These are phyloP conservation scores for Coelopa frigida DNA, from an alignment of 1,140 invertebrate species.

Conservation along the genomic window DNA sequence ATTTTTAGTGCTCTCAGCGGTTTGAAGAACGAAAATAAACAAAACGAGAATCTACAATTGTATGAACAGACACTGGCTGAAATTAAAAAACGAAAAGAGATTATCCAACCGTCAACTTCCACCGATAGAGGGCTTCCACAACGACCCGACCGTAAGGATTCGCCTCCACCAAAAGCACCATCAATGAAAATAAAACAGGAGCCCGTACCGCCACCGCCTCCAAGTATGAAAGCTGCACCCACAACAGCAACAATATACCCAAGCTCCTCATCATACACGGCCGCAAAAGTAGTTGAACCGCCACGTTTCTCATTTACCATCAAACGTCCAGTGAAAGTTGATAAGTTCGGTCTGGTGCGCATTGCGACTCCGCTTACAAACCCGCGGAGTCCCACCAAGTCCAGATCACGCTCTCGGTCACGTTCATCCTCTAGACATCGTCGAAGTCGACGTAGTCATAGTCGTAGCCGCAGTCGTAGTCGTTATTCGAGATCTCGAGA, in stretches of 20 bases:
- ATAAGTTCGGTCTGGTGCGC: conserved; percentile 60
- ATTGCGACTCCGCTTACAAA: conserved; percentile 46
- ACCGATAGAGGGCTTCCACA: conserved; percentile 6
- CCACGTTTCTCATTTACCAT: conserved; percentile 36
- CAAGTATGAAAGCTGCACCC: neutral
- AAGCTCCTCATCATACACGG: conserved; percentile 20
- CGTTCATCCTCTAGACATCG: conserved; percentile 42
- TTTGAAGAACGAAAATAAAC: conserved; percentile 10
- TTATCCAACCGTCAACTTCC: conserved; percentile 2
- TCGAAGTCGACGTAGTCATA: conserved; percentile 35
- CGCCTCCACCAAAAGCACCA: conserved; percentile 9
- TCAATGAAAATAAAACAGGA: conserved; percentile 4
- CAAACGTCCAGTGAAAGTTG: conserved; percentile 50
- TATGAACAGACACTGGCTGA: conserved; percentile 14
- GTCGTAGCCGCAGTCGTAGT: conserved; percentile 37
- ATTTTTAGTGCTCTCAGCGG: conserved; percentile 13
- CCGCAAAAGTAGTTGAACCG: conserved; percentile 7
- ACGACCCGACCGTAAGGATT: conserved; percentile 14
- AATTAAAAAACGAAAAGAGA: conserved; percentile 10
- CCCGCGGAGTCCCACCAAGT: conserved; percentile 30
- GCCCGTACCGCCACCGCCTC: neutral
- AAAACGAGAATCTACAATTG: conserved; percentile 8
- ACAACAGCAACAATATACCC: neutral
- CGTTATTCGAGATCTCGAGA: conserved; percentile 3
- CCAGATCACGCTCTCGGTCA: conserved; percentile 39